Percentiles rank a stretch among this genome's conserved stretches.
These are phyloP conservation scores for Cryptosula pallasiana DNA, from an alignment of 2,888 invertebrate species.

Conservation along the genomic window DNA sequence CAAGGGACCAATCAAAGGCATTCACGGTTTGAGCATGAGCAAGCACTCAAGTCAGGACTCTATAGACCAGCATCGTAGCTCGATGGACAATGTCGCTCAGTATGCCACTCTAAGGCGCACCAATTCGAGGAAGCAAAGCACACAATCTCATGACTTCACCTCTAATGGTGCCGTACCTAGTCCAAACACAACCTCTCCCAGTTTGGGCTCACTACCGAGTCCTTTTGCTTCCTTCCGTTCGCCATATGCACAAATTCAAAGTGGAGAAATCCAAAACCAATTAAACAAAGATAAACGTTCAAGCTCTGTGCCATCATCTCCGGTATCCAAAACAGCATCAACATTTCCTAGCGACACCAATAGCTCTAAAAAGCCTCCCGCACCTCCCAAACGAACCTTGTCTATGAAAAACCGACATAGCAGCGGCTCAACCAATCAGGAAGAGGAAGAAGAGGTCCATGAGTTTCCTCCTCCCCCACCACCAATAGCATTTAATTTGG, in stretches of 20 bases:
- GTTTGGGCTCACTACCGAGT: conserved; percentile 6
- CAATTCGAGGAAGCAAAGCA: conserved; percentile 21
- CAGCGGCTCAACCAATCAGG: conserved; percentile 27
- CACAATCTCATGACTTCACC: neutral
- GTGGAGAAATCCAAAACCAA: conserved; percentile 19
- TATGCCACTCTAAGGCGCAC: conserved; percentile 23
- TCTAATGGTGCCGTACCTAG: conserved; percentile 1
- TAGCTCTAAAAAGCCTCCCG: conserved; percentile 45
- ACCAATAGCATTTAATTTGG: conserved; percentile 23
- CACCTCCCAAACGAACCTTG: conserved; percentile 56
- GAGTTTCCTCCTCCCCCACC: conserved; percentile 28
- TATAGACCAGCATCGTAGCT: neutral
- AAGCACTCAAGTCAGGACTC: conserved; percentile 15
- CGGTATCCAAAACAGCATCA: conserved; percentile 27
- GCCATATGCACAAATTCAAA: conserved; percentile 23
- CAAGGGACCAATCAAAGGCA: conserved; percentile 17
- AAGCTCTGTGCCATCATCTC: neutral
- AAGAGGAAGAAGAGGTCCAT: neutral
- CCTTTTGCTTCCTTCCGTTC: conserved; percentile 22
- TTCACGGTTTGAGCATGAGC: conserved; percentile 18
- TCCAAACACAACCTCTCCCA: neutral
- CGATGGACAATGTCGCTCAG: conserved; percentile 22
- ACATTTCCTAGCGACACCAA: conserved; percentile 33
- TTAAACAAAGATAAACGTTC: conserved; percentile 24
- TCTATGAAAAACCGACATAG: conserved; percentile 44